Evolutionary conservation across 2,888 invertebrate genomes (phyloP).

Genomic region (Parnassius apollo): DNA sequence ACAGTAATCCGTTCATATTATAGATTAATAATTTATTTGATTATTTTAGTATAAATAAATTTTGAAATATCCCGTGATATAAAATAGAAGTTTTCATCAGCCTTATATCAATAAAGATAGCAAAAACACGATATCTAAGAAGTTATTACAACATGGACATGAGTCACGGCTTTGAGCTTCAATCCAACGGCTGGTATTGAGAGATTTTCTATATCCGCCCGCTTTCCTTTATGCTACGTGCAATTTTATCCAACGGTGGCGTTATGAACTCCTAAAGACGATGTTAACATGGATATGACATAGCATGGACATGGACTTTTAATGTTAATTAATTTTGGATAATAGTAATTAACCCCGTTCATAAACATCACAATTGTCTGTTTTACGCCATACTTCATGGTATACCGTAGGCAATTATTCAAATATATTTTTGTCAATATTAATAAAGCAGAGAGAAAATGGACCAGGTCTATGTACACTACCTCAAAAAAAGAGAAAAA

Average conservation of each 20-base stretch:
- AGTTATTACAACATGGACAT: constrained; percentile 65
- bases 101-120: constrained; percentile 14
- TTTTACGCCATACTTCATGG: no score
- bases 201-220: constrained; percentile 79
- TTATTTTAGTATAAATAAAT: no score
- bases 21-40: no score
- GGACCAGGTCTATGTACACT: no score
- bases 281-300: constrained; percentile 44
- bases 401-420: no score
- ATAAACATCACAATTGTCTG: no score
- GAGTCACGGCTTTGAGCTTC: constrained; percentile 61
- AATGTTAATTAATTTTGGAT: neutral
- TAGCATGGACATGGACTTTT: no score
- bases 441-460: no score
- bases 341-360: neutral
- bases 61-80: neutral
- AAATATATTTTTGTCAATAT: no score
- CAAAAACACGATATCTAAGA: constrained; percentile 34
- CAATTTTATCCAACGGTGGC: constrained; percentile 74
- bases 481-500: no score
- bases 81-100: constrained; percentile 23
- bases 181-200: constrained; percentile 66
- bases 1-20: no score
- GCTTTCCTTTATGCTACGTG: constrained; percentile 77
- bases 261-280: constrained; percentile 62